phyloP scores from a whole-genome alignment of 1,140 invertebrate species.

The Tyrophagus putrescentiae region DNA sequence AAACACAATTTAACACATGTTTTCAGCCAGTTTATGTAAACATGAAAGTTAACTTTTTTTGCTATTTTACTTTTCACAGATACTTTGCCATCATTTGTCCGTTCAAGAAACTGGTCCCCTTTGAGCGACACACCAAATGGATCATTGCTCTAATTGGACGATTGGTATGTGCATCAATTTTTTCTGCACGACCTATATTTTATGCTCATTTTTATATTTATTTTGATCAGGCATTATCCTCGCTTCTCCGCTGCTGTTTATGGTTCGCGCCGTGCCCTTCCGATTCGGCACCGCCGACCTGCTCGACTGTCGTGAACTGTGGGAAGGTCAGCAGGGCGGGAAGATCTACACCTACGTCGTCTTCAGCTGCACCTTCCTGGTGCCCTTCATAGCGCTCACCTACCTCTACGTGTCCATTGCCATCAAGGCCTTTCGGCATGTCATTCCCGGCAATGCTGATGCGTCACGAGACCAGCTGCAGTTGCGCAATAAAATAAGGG shows the following conservation, averaged over 20 bases:
- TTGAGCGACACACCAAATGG: constrained; percentile 18
- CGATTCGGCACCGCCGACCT: constrained; percentile 28
- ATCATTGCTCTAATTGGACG: constrained; percentile 14
- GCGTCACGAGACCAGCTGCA: constrained; percentile 35
- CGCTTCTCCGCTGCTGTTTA: constrained; percentile 35
- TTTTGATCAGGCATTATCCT: constrained; percentile 26
- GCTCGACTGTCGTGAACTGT: constrained; percentile 34
- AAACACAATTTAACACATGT: no score
- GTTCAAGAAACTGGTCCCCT: constrained; percentile 26
- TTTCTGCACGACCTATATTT: background rate
- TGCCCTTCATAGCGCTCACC: constrained; percentile 38
- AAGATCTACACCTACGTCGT: constrained; percentile 35
- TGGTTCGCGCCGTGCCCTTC: constrained; percentile 31
- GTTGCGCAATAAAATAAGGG: constrained; percentile 36
- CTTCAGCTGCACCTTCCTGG: constrained; percentile 38
- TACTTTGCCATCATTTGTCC: constrained; percentile 36
- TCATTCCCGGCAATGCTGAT: constrained; percentile 40
- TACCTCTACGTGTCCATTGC: constrained; percentile 38
- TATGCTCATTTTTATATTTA: background rate
- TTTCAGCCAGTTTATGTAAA: no score
- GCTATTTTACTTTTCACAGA: constrained; percentile 28
- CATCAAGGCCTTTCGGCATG: constrained; percentile 35
- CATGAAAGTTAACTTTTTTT: background rate
- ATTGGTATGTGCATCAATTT: constrained; percentile 7
- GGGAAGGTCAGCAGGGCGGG: constrained; percentile 26